Evolutionary conservation across 2,113 vertebrate species (phyloP).

Genomic region (Rana temporaria): DNA sequence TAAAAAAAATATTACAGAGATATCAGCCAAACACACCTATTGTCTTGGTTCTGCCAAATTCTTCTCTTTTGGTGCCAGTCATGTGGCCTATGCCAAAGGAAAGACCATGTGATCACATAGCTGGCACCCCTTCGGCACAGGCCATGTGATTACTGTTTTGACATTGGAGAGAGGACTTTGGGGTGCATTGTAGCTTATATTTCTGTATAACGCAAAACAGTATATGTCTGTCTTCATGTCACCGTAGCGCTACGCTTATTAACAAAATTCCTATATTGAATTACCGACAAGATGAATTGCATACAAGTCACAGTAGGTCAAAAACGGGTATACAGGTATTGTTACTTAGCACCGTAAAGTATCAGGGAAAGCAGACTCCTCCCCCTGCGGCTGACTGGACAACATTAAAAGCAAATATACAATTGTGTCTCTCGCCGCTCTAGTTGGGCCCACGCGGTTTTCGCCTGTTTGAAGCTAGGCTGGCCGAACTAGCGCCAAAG

Average conservation of each 20-base stretch:
- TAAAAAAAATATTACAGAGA: no score
- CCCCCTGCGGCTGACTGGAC: background rate
- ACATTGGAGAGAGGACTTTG: no score
- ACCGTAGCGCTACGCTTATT: background rate
- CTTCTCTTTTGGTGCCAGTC: no score
- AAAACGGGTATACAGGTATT: slow-evolving; percentile 6
- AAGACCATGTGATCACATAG: no score
- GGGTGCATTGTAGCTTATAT: no score
- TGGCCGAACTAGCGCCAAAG: background rate
- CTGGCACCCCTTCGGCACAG: no score
- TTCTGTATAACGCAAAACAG: no score
- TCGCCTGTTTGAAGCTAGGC: background rate
- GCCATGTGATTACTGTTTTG: no score
- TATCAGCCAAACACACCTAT: no score
- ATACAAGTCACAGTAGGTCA: slow-evolving; percentile 20
- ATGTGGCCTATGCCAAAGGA: no score
- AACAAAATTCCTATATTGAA: slow-evolving; percentile 5
- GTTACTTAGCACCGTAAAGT: slow-evolving; percentile 46
- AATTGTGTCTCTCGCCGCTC: slow-evolving; percentile 23
- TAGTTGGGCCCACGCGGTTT: background rate
- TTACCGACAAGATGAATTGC: background rate
- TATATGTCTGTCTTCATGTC: no score
- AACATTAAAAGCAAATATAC: slow-evolving; percentile 43
- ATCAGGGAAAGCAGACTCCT: slow-evolving; percentile 1
- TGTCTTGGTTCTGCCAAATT: no score